Base-by-base conservation (phyloP, 2,797 vertebrate species). In the Telmatherina bonti region DNA sequence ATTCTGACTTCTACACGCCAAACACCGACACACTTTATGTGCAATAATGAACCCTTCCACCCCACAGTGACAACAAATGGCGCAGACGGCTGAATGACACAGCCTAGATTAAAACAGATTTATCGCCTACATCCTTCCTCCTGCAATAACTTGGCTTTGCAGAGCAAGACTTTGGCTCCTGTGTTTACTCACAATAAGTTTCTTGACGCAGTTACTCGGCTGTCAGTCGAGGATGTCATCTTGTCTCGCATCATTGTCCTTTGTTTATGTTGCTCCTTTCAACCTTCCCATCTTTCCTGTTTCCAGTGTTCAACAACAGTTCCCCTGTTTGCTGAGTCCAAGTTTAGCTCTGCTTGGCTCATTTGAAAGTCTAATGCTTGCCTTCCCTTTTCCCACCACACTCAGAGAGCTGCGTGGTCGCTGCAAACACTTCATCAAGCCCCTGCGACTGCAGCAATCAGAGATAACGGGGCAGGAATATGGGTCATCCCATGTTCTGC, bases 341-440 rank as follows among this genome's bases (percentile, higher is more conserved):
- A 89, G 87, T 91, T 91, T 90, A 89, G 88, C 90, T 90, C 80
- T 58, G 72, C 70, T 78, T 69, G 59, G 57, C 90, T 92, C 85
- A 93, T 93, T 92, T 93, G 81, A 93, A 93, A 93, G 90, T 92
- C 89, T 90, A 92, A 93, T 93, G 62, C 63, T 78, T 57, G 73
- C 81, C 58, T 86, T 85, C 71, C 68, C 79, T 87, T 88, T 74
- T 77, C 75, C 72, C 70, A 82, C 68, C 74, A 69, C 73, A 84
- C 69, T 85, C 90, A 69, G 81, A 88, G 83, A 41, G 15, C 54
- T 58, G 60, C 78, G 59, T 52, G 12, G 49, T 64, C 74, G 62
- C 78, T 80, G 76, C 70, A 85, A 88, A 92, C 89, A 89, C 88
- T 85, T 91, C 89, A 92, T 93, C 87, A 91, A 78, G 82, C 71